Conservation (phyloP, 2,113 vertebrate species). For the Strix aluco region DNA sequence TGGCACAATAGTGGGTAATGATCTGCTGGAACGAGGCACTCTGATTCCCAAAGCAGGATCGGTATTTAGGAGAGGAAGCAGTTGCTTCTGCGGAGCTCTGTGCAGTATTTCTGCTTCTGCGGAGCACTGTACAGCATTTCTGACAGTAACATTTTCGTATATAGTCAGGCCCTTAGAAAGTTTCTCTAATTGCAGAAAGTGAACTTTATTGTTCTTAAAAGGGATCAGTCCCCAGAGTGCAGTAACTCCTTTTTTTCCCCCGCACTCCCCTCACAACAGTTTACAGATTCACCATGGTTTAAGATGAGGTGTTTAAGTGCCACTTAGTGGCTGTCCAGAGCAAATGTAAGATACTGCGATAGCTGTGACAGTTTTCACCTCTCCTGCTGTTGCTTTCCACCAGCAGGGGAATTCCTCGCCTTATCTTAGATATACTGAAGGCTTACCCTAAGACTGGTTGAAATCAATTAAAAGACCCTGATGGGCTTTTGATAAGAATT, state of each 20-base stretch:
- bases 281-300: not conserved
- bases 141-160: not conserved
- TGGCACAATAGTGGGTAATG: not conserved
- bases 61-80: not conserved
- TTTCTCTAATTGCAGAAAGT: not conserved
- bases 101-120: not conserved
- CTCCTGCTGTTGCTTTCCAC: not conserved
- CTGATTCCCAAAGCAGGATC: not conserved
- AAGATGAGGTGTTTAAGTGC: slow-evolving; percentile 29
- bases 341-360: not conserved
- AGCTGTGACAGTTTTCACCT: not conserved
- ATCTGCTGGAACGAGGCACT: not conserved
- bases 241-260: not conserved
- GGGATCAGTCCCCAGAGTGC: not conserved
- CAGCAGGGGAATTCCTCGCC: not conserved
- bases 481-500: not conserved
- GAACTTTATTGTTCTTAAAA: not conserved
- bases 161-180: not conserved
- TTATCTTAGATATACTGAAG: not conserved
- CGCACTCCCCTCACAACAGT: too few relatives aligned
- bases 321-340: slow-evolving; percentile 12
- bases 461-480: not conserved
- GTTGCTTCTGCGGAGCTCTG: not conserved
- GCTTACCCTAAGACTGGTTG: not conserved
- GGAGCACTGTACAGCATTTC: not conserved